These are phyloP conservation scores for Syncerus caffer DNA, from an alignment of 2,797 vertebrate genomes.

Conservation along the genomic window DNA sequence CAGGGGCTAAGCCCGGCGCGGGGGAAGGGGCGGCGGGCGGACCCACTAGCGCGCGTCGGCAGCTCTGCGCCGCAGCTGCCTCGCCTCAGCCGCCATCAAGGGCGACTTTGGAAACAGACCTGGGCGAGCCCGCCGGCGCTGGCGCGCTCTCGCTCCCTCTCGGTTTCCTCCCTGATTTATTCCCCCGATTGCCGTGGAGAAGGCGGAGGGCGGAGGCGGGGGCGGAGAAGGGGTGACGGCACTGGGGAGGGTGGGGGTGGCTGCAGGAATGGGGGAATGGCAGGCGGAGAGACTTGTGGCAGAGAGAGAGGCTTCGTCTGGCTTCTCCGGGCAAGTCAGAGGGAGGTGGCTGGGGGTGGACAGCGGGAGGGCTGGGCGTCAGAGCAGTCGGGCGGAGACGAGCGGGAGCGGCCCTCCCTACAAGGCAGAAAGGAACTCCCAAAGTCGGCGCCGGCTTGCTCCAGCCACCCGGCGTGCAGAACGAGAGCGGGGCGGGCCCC, in stretches of 20 bases:
- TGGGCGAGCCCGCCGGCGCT: slow-evolving; percentile 71
- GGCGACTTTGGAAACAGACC: slow-evolving; percentile 87
- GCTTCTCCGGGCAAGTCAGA: slow-evolving; percentile 35
- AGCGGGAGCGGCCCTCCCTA: slow-evolving; percentile 77
- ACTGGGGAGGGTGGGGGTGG: slow-evolving; percentile 32
- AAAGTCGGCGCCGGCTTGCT: slow-evolving; percentile 56
- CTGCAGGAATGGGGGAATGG: neutral
- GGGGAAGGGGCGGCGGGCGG: slow-evolving; percentile 37
- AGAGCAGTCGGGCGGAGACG: slow-evolving; percentile 61
- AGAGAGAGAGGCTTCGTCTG: slow-evolving; percentile 40
- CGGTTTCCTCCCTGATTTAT: slow-evolving; percentile 81
- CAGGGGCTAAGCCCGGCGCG: neutral
- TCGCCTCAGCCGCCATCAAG: slow-evolving; percentile 90
- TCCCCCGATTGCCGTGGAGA: slow-evolving; percentile 66
- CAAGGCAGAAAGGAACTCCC: slow-evolving; percentile 81
- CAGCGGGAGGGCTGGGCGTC: slow-evolving; percentile 58
- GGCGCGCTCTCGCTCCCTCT: slow-evolving; percentile 48
- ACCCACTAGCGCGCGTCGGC: slow-evolving; percentile 66
- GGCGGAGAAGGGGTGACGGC: slow-evolving; percentile 67
- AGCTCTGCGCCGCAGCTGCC: slow-evolving; percentile 83
- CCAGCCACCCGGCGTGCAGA: neutral
- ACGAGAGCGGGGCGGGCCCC: neutral
- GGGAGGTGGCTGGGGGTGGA: slow-evolving; percentile 60
- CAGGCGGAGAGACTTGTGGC: slow-evolving; percentile 49
- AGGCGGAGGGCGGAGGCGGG: slow-evolving; percentile 51